Percentiles rank a stretch among this genome's conserved stretches.
Conservation (phyloP, 2,888 invertebrate genomes). For the Lasius fuliginosus region DNA sequence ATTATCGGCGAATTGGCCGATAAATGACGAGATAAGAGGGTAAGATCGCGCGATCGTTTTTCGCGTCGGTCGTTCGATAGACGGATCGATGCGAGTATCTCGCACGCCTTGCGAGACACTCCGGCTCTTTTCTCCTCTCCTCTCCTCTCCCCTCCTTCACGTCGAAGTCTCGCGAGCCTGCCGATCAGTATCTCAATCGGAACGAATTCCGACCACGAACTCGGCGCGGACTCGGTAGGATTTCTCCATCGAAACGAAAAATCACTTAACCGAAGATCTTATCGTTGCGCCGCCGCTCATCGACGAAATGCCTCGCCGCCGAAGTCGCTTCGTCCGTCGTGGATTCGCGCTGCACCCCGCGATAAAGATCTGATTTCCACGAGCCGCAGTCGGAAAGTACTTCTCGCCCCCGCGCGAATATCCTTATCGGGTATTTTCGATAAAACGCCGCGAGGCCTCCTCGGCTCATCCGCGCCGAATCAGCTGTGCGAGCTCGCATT, state of each 20-base stretch:
- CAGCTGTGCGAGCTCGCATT: conserved; percentile 63
- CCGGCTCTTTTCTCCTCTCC: background rate
- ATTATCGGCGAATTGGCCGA: conserved; percentile 38
- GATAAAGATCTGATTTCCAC: conserved; percentile 76
- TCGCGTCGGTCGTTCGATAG: conserved; percentile 28
- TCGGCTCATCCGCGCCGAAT: conserved; percentile 63
- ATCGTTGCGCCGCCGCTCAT: conserved; percentile 67
- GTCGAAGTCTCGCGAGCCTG: conserved; percentile 23
- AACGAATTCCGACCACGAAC: conserved; percentile 70
- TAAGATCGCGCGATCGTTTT: conserved; percentile 38
- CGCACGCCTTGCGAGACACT: background rate
- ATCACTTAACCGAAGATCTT: conserved; percentile 76
- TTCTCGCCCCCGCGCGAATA: conserved; percentile 52
- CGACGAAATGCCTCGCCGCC: conserved; percentile 63
- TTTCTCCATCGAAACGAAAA: conserved; percentile 72
- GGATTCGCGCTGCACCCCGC: conserved; percentile 64
- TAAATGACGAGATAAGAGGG: conserved; percentile 37
- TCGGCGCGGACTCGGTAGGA: conserved; percentile 59
- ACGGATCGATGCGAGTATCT: conserved; percentile 42
- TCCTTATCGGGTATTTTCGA: conserved; percentile 71
- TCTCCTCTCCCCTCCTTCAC: background rate
- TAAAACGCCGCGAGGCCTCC: conserved; percentile 70
- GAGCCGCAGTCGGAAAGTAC: conserved; percentile 63
- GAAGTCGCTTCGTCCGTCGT: conserved; percentile 53
- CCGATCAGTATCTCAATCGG: conserved; percentile 65